phyloP scores from a whole-genome alignment of 2,797 vertebrate genomes.

The Ceyx erithaca region DNA sequence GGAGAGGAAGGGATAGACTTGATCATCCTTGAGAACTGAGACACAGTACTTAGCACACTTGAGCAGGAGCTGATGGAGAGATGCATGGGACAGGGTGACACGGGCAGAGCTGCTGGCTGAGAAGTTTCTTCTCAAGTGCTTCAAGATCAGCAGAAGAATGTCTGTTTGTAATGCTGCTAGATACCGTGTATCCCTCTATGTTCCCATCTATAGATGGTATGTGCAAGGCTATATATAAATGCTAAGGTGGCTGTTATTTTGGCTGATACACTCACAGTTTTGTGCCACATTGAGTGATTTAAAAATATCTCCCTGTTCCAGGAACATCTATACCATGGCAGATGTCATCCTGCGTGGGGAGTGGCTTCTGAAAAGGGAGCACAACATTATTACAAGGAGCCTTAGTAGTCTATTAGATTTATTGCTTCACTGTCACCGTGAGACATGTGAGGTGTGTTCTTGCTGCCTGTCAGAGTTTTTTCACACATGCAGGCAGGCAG shows the following conservation, averaged over 20 bases:
- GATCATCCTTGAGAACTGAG: not conserved
- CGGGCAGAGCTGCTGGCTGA: not conserved
- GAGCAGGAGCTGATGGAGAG: not conserved
- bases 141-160: not conserved
- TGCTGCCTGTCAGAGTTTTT: conserved; percentile 65
- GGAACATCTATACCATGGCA: conserved; percentile 58
- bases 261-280: conserved; percentile 74
- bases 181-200: conserved; percentile 35
- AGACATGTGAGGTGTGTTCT: conserved; percentile 35
- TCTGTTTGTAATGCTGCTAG: conserved; percentile 16
- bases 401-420: conserved; percentile 50
- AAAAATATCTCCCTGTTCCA: conserved; percentile 73
- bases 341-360: conserved; percentile 33
- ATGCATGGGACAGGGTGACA: not conserved
- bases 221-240: conserved; percentile 67
- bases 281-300: conserved; percentile 63
- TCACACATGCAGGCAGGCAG: conserved; percentile 62
- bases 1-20: not conserved
- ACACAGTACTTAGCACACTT: not conserved
- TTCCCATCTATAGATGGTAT: conserved; percentile 51
- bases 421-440: conserved; percentile 42
- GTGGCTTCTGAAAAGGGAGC: conserved; percentile 45
- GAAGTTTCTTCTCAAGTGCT: conserved; percentile 35
- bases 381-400: conserved; percentile 36
- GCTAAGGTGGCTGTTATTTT: conserved; percentile 71